Evolutionary conservation across 2,888 invertebrate species (phyloP).

Genomic region (Pedicia rivosa): DNA sequence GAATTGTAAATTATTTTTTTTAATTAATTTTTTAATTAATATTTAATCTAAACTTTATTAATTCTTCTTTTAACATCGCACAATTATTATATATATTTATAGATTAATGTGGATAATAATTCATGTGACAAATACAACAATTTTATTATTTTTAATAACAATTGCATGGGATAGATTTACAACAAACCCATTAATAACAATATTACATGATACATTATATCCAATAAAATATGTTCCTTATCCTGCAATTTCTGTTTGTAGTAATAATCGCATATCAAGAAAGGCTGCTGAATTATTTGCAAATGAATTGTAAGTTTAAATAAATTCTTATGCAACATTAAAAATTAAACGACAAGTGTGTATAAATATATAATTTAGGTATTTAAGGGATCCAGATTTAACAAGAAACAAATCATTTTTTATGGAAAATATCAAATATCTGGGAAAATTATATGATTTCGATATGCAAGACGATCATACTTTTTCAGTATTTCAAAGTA

Average conservation of each 20-base stretch:
- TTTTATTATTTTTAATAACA: not conserved
- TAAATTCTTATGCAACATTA: not conserved
- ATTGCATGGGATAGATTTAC: conserved; percentile 1
- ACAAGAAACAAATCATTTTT: not conserved
- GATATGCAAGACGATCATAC: not conserved
- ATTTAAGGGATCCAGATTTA: not conserved
- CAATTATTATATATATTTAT: not conserved
- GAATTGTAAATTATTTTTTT: not conserved
- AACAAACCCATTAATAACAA: conserved; percentile 6
- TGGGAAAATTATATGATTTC: not conserved
- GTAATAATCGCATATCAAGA: conserved; percentile 32
- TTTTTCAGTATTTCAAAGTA: not conserved
- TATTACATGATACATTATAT: conserved; percentile 16
- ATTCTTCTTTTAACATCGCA: no score
- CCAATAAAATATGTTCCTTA: conserved; percentile 35
- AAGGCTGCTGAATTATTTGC: conserved; percentile 17
- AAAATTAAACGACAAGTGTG: not conserved
- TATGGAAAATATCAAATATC: not conserved
- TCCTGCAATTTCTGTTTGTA: conserved; percentile 39
- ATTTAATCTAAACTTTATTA: no score
- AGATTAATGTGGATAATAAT: conserved; percentile 5
- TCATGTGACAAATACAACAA: not conserved
- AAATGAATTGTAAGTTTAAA: conserved; percentile 18
- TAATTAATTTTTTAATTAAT: no score
- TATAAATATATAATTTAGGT: not conserved